Evolutionary conservation across 1,140 invertebrate genomes (phyloP).

Genomic region (Nasonia vitripennis): DNA sequence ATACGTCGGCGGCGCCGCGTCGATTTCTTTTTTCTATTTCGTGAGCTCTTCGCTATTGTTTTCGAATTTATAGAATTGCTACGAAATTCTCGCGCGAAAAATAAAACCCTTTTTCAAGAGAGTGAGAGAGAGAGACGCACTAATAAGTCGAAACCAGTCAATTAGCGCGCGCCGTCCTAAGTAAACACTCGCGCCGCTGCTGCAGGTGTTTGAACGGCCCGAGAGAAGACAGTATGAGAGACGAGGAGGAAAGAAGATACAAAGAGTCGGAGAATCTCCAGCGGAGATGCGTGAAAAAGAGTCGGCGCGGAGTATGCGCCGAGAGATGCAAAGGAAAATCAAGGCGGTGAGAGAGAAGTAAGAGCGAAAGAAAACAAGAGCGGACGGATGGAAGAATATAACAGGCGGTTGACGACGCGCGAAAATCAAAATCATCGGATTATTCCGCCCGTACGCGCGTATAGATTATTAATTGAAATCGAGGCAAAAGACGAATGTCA

Average conservation of each 20-base stretch:
- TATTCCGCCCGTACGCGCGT: no score
- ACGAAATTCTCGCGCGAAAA: no score
- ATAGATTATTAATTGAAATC: no score
- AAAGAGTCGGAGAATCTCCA: constrained; percentile 43
- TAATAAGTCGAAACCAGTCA: constrained; percentile 71
- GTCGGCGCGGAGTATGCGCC: neutral
- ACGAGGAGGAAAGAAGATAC: neutral
- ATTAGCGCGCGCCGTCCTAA: constrained; percentile 69
- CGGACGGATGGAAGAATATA: no score
- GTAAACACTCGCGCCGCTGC: constrained; percentile 59
- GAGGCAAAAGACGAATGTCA: no score
- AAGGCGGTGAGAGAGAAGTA: neutral
- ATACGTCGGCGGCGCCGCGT: constrained; percentile 15
- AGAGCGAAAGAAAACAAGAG: no score
- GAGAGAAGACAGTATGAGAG: constrained; percentile 35
- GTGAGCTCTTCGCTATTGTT: neutral
- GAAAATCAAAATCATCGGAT: neutral
- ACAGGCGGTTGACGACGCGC: no score
- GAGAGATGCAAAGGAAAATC: neutral
- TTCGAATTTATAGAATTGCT: neutral
- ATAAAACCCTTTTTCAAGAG: constrained; percentile 61
- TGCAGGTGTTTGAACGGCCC: constrained; percentile 68
- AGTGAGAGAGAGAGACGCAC: constrained; percentile 61
- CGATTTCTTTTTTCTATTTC: neutral
- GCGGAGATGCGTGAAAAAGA: constrained; percentile 1